These are phyloP conservation scores for Hippopotamus amphibius DNA, from an alignment of 2,113 vertebrate genomes.

Conservation along the genomic window DNA sequence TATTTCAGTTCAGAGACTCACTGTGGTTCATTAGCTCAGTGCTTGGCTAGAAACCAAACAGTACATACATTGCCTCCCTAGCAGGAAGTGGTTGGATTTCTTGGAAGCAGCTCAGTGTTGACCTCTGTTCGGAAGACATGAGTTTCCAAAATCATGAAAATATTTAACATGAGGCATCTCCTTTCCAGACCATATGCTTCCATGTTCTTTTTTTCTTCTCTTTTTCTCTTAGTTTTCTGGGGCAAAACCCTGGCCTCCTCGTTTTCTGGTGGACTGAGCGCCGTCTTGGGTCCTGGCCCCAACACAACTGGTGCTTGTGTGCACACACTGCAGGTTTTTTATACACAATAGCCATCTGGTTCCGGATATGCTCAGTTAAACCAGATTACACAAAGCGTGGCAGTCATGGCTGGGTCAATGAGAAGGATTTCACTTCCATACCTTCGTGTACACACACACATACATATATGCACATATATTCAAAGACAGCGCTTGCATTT, in stretches of 20 bases:
- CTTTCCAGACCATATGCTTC: neutral
- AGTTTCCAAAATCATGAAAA: conserved; percentile 23
- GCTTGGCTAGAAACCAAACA: conserved; percentile 27
- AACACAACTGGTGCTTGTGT: neutral
- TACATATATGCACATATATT: neutral
- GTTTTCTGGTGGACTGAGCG: neutral
- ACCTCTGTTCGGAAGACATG: conserved; percentile 41
- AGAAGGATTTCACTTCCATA: neutral
- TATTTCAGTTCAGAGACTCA: neutral
- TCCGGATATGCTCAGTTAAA: neutral
- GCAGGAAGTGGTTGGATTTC: conserved; percentile 26
- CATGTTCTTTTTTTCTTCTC: neutral
- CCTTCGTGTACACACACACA: no score
- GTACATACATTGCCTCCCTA: neutral
- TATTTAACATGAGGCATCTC: neutral
- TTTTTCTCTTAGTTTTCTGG: neutral
- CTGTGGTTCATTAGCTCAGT: neutral
- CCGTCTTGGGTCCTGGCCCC: neutral
- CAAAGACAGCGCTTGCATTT: neutral
- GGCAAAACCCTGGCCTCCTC: neutral
- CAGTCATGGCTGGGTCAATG: neutral
- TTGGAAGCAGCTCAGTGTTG: neutral
- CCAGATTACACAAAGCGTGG: neutral
- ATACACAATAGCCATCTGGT: neutral
- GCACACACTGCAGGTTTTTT: neutral